Evolutionary conservation across 64 coral and sea anemone species (phyloP).

Genomic region (Montipora foliosa): DNA sequence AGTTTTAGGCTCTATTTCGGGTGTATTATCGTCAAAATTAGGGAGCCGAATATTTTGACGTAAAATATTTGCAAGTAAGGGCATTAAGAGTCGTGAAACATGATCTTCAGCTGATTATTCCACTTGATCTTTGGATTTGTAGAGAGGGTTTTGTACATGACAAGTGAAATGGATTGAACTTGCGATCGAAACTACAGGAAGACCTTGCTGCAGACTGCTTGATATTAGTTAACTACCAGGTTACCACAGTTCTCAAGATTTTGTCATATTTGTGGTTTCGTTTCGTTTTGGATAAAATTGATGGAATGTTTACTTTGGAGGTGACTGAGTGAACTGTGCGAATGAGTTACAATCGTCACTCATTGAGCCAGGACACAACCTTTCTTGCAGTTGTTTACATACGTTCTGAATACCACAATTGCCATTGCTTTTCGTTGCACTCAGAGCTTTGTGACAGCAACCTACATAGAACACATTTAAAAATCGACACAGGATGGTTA

Average conservation of each 20-base stretch:
- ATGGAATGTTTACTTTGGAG: constrained; percentile 43
- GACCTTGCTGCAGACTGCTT: not conserved
- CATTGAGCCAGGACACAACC: not conserved
- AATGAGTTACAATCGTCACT: constrained; percentile 29
- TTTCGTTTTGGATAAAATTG: not conserved
- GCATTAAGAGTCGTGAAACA: not conserved
- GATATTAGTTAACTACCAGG: constrained; percentile 10
- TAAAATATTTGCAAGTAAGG: not conserved
- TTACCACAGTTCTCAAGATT: not conserved
- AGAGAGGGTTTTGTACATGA: not conserved
- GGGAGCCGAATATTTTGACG: not conserved
- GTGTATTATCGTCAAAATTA: not conserved
- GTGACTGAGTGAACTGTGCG: not conserved
- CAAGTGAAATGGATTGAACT: not conserved
- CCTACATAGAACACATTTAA: not conserved
- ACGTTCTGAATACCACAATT: constrained; percentile 13
- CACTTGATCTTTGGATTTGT: not conserved
- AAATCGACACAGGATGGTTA: not conserved
- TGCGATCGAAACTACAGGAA: not conserved
- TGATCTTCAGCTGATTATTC: not conserved
- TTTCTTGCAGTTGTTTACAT: constrained; percentile 24
- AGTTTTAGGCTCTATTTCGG: not conserved
- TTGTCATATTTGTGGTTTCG: not conserved
- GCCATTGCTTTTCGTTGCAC: not conserved
- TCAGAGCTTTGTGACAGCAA: not conserved